These are phyloP conservation scores for Ophioderma brevispina DNA, from an alignment of 35 echinoderm and acorn worm genomes.

Conservation along the genomic window DNA sequence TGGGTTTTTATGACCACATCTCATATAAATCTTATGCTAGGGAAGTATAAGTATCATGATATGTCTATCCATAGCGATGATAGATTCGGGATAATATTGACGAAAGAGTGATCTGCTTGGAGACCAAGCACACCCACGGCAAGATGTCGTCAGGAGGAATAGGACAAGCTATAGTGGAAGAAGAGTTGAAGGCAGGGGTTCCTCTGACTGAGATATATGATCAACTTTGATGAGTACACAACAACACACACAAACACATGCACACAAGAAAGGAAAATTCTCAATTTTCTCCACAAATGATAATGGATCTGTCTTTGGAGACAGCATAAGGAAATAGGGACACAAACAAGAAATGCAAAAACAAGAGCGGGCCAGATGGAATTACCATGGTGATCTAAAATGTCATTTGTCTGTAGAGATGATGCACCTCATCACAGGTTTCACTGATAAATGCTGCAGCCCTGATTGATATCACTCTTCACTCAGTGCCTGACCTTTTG, in stretches of 20 bases:
- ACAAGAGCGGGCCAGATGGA: not conserved
- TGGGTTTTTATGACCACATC: no score
- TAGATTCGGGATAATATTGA: not conserved
- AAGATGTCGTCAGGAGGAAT: no score
- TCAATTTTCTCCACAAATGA: no score
- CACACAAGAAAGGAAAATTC: no score
- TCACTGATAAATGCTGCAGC: not conserved
- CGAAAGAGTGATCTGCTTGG: not conserved
- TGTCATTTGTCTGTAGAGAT: not conserved
- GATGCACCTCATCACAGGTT: not conserved
- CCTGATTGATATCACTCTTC: not conserved
- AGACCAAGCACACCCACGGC: not conserved
- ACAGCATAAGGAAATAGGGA: not conserved
- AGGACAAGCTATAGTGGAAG: no score
- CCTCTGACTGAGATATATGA: no score
- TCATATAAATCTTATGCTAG: no score
- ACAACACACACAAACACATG: no score
- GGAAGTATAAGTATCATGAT: not conserved
- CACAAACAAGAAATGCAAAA: not conserved
- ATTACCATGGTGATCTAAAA: not conserved
- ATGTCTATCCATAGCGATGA: not conserved
- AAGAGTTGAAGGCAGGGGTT: no score
- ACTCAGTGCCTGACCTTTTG: not conserved
- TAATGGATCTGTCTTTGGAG: no score
- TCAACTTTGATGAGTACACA: no score